Evolutionary conservation across 2,888 invertebrate species (phyloP), one percentile per base, ranked within the genome.

Genomic region (Drosophila merina): DNA sequence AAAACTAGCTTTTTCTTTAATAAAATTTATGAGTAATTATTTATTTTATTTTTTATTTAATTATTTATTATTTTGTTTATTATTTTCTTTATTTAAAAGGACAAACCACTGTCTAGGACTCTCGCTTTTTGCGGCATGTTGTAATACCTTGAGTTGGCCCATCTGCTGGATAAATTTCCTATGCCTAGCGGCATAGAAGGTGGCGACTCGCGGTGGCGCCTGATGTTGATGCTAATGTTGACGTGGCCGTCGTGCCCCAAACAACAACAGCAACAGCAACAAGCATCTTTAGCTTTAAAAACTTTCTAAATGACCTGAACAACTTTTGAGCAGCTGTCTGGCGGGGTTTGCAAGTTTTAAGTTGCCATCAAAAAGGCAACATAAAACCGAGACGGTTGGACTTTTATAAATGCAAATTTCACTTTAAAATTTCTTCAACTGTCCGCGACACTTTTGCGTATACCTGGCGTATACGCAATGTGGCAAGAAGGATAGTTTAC

Each of bases 221-320:
- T 57, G 62, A 72, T 66, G 55, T 62, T 70, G 70, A 70, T 72
- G 73, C 64, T 64, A 59, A 68, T 68, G 68, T 51, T 68, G 51
- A 71, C 60, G 59, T 59, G 68, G 68, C 71, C 50, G 45, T 70
- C 71, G 7, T 20, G 40, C 71, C 59, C 14, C 58, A 30, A 52
- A 36, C 50, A n/a, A n/a, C 20, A 38, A 12, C 25, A 40, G 4
- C 8, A 38, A 1, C n/a, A 12, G 8, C 25, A 58, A 58, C 64
- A 36, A 44, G 49, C 66, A 63, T 70, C 63, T 74, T 76, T 71
- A 71, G 86, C 74, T 75, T 74, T 77, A 66, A 85, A 85, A 85
- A 85, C 85, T 87, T 87, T 84, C 68, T 74, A 86, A 82, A 83
- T 83, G 83, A 83, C 83, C 86, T 77, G 58, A 72, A 79, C 84